Percentiles rank a stretch among this genome's conserved stretches.
Conservation (phyloP, 2,888 invertebrate genomes). For the Oasisia sp. region DNA sequence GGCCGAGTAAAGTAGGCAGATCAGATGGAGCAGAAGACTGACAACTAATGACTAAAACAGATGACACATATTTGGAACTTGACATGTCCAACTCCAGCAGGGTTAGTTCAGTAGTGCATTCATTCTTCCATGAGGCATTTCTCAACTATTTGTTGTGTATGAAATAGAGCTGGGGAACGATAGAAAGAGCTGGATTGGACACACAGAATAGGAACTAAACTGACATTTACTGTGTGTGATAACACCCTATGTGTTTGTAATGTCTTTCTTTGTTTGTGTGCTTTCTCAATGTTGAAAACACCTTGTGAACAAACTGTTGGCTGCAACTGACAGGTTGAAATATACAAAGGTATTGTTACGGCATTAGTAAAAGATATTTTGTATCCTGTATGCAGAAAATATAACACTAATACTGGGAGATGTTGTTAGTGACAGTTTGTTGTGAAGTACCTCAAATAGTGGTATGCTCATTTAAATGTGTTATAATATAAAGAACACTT, state of each 20-base stretch:
- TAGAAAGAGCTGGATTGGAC: not conserved
- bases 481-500: not conserved
- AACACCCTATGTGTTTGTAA: not conserved
- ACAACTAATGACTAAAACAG: not conserved
- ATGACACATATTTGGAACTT: not conserved
- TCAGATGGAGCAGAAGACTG: not conserved
- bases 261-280: not conserved
- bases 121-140: not conserved
- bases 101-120: not conserved
- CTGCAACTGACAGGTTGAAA: not conserved
- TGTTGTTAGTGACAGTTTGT: not conserved
- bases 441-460: not conserved
- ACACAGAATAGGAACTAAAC: not conserved
- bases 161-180: not conserved
- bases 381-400: not conserved
- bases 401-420: not conserved
- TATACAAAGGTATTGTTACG: not conserved
- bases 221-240: not conserved
- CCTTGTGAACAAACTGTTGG: not conserved
- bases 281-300: not conserved
- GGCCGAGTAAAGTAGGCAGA: not conserved
- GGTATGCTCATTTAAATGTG: not conserved
- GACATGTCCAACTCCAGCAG: not conserved
- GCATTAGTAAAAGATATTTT: not conserved
- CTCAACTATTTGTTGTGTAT: too few species aligned